These are phyloP conservation scores for Drosophila crucigera DNA, from an alignment of 2,888 invertebrate genomes.

Conservation along the genomic window DNA sequence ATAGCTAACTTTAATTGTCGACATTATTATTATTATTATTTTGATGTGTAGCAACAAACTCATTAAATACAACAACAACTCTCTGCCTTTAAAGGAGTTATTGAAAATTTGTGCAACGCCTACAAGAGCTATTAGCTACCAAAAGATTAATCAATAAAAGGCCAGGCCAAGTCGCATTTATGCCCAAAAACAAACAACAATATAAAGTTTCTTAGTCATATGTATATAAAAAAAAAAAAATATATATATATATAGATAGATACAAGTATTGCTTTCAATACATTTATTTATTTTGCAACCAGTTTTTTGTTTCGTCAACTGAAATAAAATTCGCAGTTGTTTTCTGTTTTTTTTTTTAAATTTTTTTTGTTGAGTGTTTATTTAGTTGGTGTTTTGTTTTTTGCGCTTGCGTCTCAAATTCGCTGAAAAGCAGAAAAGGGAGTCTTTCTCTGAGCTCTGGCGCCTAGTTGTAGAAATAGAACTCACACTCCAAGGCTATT, in stretches of 20 bases:
- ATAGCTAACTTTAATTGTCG: constrained; percentile 66
- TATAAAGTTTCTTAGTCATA: constrained; percentile 2
- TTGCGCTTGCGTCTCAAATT: constrained; percentile 51
- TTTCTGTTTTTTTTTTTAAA: constrained; percentile 38
- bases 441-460: constrained; percentile 8
- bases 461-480: constrained; percentile 9
- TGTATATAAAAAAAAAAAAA: not conserved
- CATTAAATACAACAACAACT: constrained; percentile 11
- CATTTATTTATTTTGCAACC: constrained; percentile 44
- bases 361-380: constrained; percentile 31
- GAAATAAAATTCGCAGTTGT: constrained; percentile 25
- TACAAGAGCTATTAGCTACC: constrained; percentile 41
- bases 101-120: constrained; percentile 60
- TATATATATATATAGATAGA: not conserved
- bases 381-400: constrained; percentile 27
- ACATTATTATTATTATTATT: constrained; percentile 43
- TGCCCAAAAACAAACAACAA: constrained; percentile 20
- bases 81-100: constrained; percentile 34
- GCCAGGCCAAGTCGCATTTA: constrained; percentile 32
- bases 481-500: not conserved
- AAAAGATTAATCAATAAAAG: constrained; percentile 46
- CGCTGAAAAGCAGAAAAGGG: constrained; percentile 35
- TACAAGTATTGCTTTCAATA: not conserved
- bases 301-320: constrained; percentile 20
- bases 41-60: constrained; percentile 3